These are phyloP conservation scores for Xiphophorus birchmanni DNA, from an alignment of 2,797 vertebrate species.

Conservation along the genomic window DNA sequence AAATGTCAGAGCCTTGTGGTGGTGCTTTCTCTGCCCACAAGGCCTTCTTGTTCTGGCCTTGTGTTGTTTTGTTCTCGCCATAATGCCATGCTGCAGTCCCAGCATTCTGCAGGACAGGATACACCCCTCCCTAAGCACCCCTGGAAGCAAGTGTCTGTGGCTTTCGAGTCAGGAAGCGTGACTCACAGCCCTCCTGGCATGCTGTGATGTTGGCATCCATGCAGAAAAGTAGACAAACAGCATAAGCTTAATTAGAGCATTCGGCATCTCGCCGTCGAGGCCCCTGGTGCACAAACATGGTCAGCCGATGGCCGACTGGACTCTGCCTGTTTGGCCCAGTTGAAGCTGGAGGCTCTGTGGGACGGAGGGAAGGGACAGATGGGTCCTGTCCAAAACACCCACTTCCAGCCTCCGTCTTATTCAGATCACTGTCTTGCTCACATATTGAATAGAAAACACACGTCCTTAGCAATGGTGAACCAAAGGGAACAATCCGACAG, in stretches of 20 bases:
- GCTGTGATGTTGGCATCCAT: conserved; percentile 61
- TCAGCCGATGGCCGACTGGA: conserved; percentile 55
- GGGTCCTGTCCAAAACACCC: conserved; percentile 58
- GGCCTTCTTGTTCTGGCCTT: conserved; percentile 33
- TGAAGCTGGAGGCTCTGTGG: conserved; percentile 53
- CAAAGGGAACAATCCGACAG: conserved; percentile 55
- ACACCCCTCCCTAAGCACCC: conserved; percentile 50
- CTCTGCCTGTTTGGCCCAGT: conserved; percentile 49
- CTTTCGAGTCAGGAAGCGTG: conserved; percentile 71
- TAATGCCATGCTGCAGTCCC: conserved; percentile 46
- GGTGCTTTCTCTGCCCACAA: conserved; percentile 42
- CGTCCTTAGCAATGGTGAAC: conserved; percentile 25
- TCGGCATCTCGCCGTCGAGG: conserved; percentile 61
- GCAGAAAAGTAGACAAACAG: conserved; percentile 75
- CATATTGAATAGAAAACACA: conserved; percentile 39
- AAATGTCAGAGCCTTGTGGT: conserved; percentile 64
- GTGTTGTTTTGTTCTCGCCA: conserved; percentile 62
- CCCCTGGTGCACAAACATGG: conserved; percentile 42
- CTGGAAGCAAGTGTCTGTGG: conserved; percentile 57
- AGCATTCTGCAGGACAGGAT: conserved; percentile 57
- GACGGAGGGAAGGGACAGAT: conserved; percentile 65
- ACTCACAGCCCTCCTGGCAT: conserved; percentile 73
- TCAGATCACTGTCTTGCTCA: conserved; percentile 33
- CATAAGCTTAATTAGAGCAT: conserved; percentile 78
- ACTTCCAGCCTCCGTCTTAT: conserved; percentile 32